Conservation (phyloP, 2,797 vertebrate genomes). For the Streptopelia turtur region DNA sequence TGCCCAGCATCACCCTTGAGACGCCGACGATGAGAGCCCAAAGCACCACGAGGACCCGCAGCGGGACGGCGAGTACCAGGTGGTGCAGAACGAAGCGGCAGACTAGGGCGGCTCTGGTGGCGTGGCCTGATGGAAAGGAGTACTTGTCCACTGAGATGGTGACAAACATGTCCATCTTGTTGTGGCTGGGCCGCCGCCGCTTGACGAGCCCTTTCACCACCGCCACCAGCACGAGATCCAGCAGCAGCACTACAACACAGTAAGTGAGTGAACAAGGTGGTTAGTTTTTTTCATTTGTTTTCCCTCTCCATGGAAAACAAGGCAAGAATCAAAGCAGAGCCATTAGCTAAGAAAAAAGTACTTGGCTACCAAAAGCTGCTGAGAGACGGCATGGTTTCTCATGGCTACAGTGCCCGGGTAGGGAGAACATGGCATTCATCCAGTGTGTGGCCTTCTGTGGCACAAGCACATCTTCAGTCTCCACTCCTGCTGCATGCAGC, state of each 20-base stretch:
- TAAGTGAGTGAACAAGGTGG: background rate
- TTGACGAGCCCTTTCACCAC: conserved; percentile 90
- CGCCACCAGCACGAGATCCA: conserved; percentile 90
- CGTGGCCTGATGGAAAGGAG: conserved; percentile 96
- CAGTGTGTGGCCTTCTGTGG: background rate
- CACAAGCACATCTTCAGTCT: accelerated
- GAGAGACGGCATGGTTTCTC: background rate
- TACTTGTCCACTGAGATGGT: conserved; percentile 96
- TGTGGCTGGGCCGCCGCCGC: conserved; percentile 90
- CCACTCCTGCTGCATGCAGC: background rate
- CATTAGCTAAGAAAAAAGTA: background rate
- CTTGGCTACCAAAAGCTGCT: background rate
- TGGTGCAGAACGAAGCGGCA: conserved; percentile 92
- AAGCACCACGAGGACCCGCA: conserved; percentile 90
- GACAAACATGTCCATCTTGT: conserved; percentile 99
- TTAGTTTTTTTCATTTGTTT: background rate
- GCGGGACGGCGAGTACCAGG: conserved; percentile 89
- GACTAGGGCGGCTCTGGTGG: conserved; percentile 93
- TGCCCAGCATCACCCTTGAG: conserved; percentile 93
- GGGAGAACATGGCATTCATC: background rate
- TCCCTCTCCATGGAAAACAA: background rate
- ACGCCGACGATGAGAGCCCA: conserved; percentile 90
- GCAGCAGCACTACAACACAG: conserved; percentile 82
- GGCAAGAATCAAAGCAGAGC: background rate
- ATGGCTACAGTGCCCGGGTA: background rate